Evolutionary conservation across 2,113 vertebrate genomes (phyloP).

Genomic region (Dinomys branickii): DNA sequence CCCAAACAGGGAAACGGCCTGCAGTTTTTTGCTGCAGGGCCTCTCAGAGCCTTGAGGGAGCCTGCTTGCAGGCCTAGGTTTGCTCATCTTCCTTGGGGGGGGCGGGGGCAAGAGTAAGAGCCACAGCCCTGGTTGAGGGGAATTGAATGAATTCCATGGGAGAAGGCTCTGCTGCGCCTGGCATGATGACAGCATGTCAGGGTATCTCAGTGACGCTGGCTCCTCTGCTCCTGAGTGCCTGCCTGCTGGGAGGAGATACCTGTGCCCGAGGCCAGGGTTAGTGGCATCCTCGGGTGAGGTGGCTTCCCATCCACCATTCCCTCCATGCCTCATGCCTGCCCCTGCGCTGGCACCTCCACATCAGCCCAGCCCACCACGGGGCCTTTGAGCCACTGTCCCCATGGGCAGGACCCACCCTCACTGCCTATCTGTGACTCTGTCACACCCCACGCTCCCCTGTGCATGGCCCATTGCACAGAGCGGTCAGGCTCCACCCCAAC

Average conservation of each 20-base stretch:
- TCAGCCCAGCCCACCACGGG: neutral
- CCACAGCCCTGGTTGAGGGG: neutral
- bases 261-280: neutral
- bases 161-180: too few relatives aligned
- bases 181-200: neutral
- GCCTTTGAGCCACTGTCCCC: neutral
- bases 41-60: neutral
- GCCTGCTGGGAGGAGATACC: neutral
- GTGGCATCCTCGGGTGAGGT: neutral
- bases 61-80: neutral
- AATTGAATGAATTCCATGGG: neutral
- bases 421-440: neutral
- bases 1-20: neutral
- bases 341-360: neutral
- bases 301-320: neutral
- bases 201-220: neutral
- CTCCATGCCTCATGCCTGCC: too few relatives aligned
- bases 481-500: too few relatives aligned
- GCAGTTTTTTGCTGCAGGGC: neutral
- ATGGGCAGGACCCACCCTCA: neutral
- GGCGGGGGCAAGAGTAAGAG: neutral
- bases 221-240: too few relatives aligned
- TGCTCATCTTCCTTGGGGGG: neutral
- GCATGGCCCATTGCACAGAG: too few relatives aligned
- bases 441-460: too few relatives aligned